Evolutionary conservation across 2,888 invertebrate species (phyloP).

Genomic region (Clepsis dumicolana): DNA sequence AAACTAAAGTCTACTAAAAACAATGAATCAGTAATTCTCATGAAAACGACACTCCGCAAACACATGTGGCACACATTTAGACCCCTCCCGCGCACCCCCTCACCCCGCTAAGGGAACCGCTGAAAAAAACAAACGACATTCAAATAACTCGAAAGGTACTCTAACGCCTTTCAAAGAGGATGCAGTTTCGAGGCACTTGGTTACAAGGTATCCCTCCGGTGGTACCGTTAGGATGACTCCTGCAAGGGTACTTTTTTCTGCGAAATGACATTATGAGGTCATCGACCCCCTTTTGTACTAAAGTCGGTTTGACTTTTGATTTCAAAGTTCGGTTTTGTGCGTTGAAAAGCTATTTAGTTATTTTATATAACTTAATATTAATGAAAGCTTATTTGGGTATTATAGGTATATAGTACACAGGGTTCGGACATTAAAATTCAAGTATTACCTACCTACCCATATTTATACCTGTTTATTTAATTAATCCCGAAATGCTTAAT

Average conservation of each 20-base stretch:
- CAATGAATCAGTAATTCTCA: slow-evolving; percentile 83
- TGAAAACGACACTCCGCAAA: slow-evolving; percentile 66
- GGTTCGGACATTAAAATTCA: too few species aligned
- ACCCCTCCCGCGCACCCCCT: slow-evolving; percentile 59
- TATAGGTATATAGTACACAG: too few species aligned
- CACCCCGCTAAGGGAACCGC: slow-evolving; percentile 72
- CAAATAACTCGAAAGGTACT: slow-evolving; percentile 49
- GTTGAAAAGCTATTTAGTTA: too few species aligned
- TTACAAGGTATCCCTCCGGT: slow-evolving; percentile 35
- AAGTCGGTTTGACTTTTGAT: slow-evolving; percentile 36
- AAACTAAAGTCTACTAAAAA: slow-evolving; percentile 57
- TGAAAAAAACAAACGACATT: slow-evolving; percentile 68
- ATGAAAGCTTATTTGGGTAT: too few species aligned
- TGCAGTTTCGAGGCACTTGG: background rate
- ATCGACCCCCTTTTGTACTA: slow-evolving; percentile 57
- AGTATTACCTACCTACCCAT: too few species aligned
- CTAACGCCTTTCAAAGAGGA: slow-evolving; percentile 23
- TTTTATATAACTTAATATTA: too few species aligned
- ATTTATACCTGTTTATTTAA: too few species aligned
- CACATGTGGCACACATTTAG: slow-evolving; percentile 80
- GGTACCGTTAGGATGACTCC: slow-evolving; percentile 51
- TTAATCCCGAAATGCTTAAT: too few species aligned
- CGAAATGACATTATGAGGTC: slow-evolving; percentile 57
- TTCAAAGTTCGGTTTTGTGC: background rate
- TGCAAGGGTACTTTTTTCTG: slow-evolving; percentile 62